These are phyloP conservation scores for Nannoperca australis DNA, from an alignment of 2,797 vertebrate species.

Conservation along the genomic window DNA sequence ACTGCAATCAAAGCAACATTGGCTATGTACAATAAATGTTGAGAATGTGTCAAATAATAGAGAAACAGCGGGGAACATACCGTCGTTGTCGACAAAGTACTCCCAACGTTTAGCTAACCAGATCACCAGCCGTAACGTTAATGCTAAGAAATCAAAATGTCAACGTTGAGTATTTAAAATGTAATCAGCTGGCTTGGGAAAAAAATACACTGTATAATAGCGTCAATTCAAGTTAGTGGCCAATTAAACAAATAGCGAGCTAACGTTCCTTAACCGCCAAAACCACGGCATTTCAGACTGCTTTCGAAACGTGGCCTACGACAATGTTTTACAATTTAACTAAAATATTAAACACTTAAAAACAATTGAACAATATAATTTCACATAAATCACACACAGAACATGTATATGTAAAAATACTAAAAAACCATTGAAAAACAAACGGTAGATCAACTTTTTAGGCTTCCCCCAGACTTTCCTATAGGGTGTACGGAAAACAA, in stretches of 20 bases:
- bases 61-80: slow-evolving; percentile 6
- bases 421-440: slow-evolving; percentile 6
- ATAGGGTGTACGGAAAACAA: slow-evolving; percentile 57
- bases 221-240: neutral
- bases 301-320: slow-evolving; percentile 67
- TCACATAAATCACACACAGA: neutral
- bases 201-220: neutral
- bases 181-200: neutral
- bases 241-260: neutral
- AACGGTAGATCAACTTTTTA: slow-evolving; percentile 35
- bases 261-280: slow-evolving; percentile 55
- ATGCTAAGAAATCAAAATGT: neutral
- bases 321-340: slow-evolving; percentile 11
- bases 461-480: slow-evolving; percentile 86
- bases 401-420: neutral
- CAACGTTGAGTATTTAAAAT: neutral
- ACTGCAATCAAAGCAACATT: accelerated
- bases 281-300: slow-evolving; percentile 32
- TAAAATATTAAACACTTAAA: neutral
- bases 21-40: accelerated
- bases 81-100: slow-evolving; percentile 3
- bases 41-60: accelerated
- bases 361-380: accelerated
- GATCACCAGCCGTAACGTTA: neutral
- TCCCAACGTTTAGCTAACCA: slow-evolving; percentile 35